Base-by-base conservation (phyloP, 2,113 vertebrate genomes). In the Paratilapia polleni region DNA sequence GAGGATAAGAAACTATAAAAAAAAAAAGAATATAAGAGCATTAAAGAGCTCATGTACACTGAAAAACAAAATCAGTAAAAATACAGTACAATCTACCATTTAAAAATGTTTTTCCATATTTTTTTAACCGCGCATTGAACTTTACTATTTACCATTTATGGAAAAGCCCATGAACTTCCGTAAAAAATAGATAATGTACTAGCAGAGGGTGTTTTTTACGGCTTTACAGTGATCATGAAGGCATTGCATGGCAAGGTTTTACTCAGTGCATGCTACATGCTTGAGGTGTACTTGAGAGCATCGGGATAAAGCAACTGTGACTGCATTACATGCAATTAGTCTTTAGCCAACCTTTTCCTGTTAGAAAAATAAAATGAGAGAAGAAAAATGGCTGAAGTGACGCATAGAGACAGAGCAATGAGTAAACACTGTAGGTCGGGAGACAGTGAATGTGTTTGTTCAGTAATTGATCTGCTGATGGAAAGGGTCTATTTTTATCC, bases 401-500 rank as follows among this genome's bases (percentile, higher is more conserved):
- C 20, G 26, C 47, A 73, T 54, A 76, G 60, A 47, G 41, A 41
- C 11, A 14, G 77, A 43, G 83, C 38, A 47, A 64, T 58, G 59
- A 80, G 78, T 80, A 84, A 82, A 89, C 15, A 58, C 59, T 63
- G 66, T 7, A 73, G 88, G 82, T 76, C 14, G 4, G 34, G 78
- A 81, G 76, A 78, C 79, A 79, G 74, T 85, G 75, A 87, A 76
- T 75, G 76, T 88, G 81, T 77, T 80, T 84, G 52, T 63, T 88
- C 64, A 75, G 61, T 84, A 84, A 85, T 91, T 57, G 89, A 31
- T 54, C 70, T 63, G n/a, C 36, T 87, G 88, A 88, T 83, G 57
- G 64, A 90, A 61, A 76, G 54, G 57, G n/a, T 77, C 73, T 88
- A 87, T 88, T 90, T 84, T 81, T 76, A 61, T 83, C 63, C 19